Conservation (phyloP, 2,113 vertebrate genomes). For the Corydoras maculifer region DNA sequence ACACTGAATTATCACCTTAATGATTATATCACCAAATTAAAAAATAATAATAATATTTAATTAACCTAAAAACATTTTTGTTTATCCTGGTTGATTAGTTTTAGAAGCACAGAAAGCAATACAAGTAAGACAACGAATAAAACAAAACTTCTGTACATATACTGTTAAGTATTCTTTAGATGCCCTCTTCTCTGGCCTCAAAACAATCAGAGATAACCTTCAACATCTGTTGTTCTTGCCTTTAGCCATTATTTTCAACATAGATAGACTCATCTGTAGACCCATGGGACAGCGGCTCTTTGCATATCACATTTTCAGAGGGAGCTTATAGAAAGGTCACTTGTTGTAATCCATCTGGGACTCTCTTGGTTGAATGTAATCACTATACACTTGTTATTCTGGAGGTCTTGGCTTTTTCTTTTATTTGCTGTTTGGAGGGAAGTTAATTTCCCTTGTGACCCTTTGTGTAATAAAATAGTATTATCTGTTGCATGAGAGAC, state of each 20-base stretch:
- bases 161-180: conserved; percentile 20
- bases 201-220: conserved; percentile 53
- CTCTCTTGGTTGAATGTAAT: conserved; percentile 75
- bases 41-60: too few species aligned
- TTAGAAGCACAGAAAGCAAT: background rate
- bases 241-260: conserved; percentile 56
- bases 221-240: conserved; percentile 53
- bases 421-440: conserved; percentile 77
- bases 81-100: background rate
- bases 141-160: background rate
- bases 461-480: conserved; percentile 80
- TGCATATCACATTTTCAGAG: conserved; percentile 62
- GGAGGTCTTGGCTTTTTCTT: conserved; percentile 63
- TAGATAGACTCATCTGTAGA: conserved; percentile 50
- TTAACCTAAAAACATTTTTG: too few species aligned
- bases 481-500: conserved; percentile 81
- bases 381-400: conserved; percentile 77
- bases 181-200: background rate
- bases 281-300: conserved; percentile 46
- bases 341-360: conserved; percentile 64
- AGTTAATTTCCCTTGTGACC: conserved; percentile 97
- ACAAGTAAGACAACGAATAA: background rate
- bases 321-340: conserved; percentile 74
- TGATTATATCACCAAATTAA: too few species aligned
- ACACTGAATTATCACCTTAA: too few species aligned